A percentile compares a stretch with the other conserved stretches of the same genome.
Evolutionary conservation across 1,140 invertebrate genomes (phyloP).

Genomic region (Trachelipus rathkii): DNA sequence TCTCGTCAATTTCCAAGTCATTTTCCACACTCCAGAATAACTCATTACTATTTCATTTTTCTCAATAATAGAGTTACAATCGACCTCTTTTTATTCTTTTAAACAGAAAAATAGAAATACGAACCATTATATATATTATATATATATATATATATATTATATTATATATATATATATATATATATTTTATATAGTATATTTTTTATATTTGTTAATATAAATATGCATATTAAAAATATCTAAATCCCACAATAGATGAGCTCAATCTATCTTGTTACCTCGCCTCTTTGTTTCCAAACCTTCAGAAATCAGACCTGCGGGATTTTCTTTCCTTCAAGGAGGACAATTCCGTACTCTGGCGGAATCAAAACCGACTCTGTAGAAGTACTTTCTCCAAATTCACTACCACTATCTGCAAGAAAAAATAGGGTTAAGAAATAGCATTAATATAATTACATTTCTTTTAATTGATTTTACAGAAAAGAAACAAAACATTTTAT

Average conservation of each 20-base stretch:
- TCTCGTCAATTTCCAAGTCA: too few relatives aligned
- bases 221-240: not conserved
- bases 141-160: not conserved
- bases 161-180: slow-evolving; percentile 8
- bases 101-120: not conserved
- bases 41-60: too few relatives aligned
- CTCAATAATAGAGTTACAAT: too few relatives aligned
- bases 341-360: slow-evolving; percentile 86
- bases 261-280: slow-evolving; percentile 39
- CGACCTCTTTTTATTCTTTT: too few relatives aligned
- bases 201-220: not conserved
- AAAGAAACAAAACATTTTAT: too few relatives aligned
- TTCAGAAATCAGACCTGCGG: slow-evolving; percentile 41
- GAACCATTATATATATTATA: too few relatives aligned
- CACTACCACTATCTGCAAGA: slow-evolving; percentile 62
- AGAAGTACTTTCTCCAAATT: slow-evolving; percentile 99
- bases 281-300: slow-evolving; percentile 36
- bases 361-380: slow-evolving; percentile 94
- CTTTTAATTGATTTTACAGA: too few relatives aligned
- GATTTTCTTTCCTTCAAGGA: slow-evolving; percentile 60
- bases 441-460: too few relatives aligned
- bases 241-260: too few relatives aligned
- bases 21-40: too few relatives aligned
- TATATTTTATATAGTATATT: not conserved
- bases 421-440: slow-evolving; percentile 9